Percentiles rank a stretch among this genome's conserved stretches.
phyloP scores from a whole-genome alignment of 1,140 invertebrate species.

The Nasonia giraulti region DNA sequence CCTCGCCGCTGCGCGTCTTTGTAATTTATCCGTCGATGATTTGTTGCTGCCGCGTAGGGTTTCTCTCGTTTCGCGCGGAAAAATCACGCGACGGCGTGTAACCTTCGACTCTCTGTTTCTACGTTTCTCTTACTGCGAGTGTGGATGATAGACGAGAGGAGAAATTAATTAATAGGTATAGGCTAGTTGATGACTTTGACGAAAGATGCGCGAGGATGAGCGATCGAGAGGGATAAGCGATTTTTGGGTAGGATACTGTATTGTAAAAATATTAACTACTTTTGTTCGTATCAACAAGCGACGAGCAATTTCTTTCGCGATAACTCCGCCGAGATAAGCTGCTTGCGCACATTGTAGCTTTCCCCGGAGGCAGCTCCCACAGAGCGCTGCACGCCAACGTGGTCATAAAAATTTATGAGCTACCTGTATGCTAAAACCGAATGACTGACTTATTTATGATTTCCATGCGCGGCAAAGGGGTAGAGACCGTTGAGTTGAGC shows the following conservation, averaged over 20 bases:
- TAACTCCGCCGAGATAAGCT: neutral
- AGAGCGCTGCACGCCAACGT: neutral
- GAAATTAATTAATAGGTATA: constrained; percentile 27
- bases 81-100: neutral
- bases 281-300: neutral
- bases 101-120: constrained; percentile 8
- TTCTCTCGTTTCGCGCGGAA: constrained; percentile 41
- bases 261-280: neutral
- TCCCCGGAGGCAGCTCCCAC: neutral
- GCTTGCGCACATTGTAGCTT: neutral
- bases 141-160: neutral
- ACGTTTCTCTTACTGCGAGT: constrained; percentile 39
- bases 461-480: neutral
- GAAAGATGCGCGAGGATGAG: neutral
- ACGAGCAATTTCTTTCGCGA: neutral
- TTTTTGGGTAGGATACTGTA: neutral
- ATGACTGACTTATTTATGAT: constrained; percentile 60
- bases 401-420: constrained; percentile 57
- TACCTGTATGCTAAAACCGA: constrained; percentile 52
- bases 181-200: neutral
- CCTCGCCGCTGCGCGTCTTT: neutral
- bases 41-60: neutral
- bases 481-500: neutral
- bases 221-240: neutral
- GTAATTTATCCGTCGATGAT: constrained; percentile 47